These are phyloP conservation scores for Chironex yamaguchii DNA, from an alignment of 30 jellyfish, hydroid and myxozoan genomes.

Conservation along the genomic window DNA sequence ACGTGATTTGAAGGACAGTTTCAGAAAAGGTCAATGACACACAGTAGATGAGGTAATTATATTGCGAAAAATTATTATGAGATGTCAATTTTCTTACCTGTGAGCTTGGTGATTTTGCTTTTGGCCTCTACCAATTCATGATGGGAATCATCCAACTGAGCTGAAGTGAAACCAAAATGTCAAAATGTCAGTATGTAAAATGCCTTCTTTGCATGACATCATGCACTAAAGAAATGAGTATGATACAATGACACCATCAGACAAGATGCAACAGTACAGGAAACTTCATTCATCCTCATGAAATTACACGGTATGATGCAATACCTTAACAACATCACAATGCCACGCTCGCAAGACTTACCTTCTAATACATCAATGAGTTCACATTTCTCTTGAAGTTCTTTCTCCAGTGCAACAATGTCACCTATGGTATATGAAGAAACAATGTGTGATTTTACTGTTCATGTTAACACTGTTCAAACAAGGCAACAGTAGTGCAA, in stretches of 20 bases:
- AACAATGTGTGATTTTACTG: too few species aligned
- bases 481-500: too few species aligned
- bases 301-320: background rate
- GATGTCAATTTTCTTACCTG: background rate
- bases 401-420: background rate
- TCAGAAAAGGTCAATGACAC: background rate
- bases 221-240: too few species aligned
- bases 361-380: background rate
- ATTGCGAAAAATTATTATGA: too few species aligned
- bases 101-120: background rate
- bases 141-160: background rate
- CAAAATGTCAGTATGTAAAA: too few species aligned
- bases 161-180: too few species aligned
- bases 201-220: too few species aligned
- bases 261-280: background rate
- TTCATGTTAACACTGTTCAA: too few species aligned
- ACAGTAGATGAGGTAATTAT: too few species aligned
- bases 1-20: background rate
- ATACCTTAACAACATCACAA: background rate
- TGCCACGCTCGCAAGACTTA: too few species aligned
- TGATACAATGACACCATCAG: too few species aligned
- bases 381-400: background rate
- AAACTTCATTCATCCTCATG: background rate
- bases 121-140: background rate
- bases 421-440: too few species aligned